A percentile compares a stretch with the other conserved stretches of the same genome.
Conservation (phyloP, 2,888 invertebrate species). For the Clitarchus hookeri region DNA sequence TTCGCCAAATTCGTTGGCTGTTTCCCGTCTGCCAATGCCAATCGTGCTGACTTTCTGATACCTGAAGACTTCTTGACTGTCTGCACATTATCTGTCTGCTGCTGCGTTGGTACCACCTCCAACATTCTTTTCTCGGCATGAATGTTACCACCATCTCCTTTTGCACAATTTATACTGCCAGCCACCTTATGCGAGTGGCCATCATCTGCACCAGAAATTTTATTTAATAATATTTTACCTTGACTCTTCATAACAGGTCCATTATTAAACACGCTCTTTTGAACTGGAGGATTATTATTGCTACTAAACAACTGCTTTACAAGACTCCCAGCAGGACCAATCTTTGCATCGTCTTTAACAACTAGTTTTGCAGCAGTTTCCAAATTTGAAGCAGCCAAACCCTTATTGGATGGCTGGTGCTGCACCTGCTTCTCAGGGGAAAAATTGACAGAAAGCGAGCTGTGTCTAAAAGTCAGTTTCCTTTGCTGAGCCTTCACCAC, state of each 20-base stretch:
- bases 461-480: background rate
- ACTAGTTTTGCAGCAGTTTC: background rate
- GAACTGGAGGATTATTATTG: background rate
- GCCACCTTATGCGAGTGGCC: background rate
- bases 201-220: background rate
- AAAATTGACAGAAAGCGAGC: background rate
- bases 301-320: background rate
- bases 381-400: background rate
- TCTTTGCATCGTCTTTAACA: background rate
- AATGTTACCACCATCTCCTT: background rate
- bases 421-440: background rate
- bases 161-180: background rate
- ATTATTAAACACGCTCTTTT: no score
- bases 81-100: background rate
- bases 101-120: background rate
- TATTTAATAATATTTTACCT: background rate
- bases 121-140: background rate
- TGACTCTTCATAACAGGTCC: background rate
- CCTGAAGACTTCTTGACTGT: background rate
- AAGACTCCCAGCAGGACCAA: background rate
- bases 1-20: background rate
- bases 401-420: background rate
- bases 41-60: background rate
- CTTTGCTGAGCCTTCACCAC: constrained; percentile 7
- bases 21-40: background rate